phyloP scores from a whole-genome alignment of 2,888 invertebrate species.

The Hydrotaea cyrtoneurina region DNA sequence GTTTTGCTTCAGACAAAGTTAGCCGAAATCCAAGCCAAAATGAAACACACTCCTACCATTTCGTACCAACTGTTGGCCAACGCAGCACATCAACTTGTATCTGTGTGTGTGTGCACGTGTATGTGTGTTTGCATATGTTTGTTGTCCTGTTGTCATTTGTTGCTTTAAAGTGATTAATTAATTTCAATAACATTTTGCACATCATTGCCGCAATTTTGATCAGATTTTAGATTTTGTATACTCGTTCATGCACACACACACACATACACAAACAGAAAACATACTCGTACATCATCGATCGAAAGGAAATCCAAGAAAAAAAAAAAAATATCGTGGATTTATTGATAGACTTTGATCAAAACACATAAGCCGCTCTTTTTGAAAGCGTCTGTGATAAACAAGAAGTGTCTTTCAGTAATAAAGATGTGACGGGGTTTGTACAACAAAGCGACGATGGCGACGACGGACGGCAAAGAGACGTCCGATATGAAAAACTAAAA shows the following conservation, averaged over 20 bases:
- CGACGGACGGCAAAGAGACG: background rate
- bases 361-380: slow-evolving; percentile 50
- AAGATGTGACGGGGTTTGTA: slow-evolving; percentile 8
- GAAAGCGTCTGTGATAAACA: slow-evolving; percentile 45
- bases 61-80: background rate
- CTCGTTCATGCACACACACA: slow-evolving; percentile 23
- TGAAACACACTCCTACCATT: too few species aligned
- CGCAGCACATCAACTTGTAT: background rate
- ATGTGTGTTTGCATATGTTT: background rate
- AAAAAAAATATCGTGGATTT: slow-evolving; percentile 57
- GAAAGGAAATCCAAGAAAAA: slow-evolving; percentile 37
- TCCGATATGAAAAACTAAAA: background rate
- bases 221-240: slow-evolving; percentile 63
- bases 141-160: slow-evolving; percentile 65
- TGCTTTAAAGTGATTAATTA: slow-evolving; percentile 67
- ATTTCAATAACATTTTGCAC: slow-evolving; percentile 68
- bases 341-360: slow-evolving; percentile 60
- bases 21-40: too few species aligned
- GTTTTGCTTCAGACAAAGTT: too few species aligned
- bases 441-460: background rate
- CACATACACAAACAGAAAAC: slow-evolving; percentile 7
- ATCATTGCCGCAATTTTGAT: slow-evolving; percentile 66
- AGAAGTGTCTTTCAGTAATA: slow-evolving; percentile 38
- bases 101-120: too few species aligned
- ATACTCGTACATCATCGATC: background rate